These are phyloP conservation scores for Etheostoma perlongum DNA, from an alignment of 2,797 vertebrate genomes.

Conservation along the genomic window DNA sequence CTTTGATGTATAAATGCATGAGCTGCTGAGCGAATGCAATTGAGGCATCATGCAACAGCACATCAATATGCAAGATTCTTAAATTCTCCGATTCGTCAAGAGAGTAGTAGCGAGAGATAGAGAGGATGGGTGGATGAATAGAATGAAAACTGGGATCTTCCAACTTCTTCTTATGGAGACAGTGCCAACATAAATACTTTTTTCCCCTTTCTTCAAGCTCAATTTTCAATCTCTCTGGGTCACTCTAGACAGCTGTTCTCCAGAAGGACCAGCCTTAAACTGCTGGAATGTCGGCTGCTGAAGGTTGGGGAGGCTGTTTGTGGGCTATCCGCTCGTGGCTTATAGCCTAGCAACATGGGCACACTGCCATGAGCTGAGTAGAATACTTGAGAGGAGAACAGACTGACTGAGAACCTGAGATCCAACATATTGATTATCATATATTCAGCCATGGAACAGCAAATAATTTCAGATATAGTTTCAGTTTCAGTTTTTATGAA, in stretches of 20 bases:
- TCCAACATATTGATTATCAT: slow-evolving; percentile 65
- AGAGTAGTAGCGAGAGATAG: slow-evolving; percentile 32
- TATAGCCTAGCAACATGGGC: slow-evolving; percentile 63
- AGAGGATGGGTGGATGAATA: slow-evolving; percentile 17
- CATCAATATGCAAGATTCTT: slow-evolving; percentile 77
- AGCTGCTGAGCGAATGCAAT: slow-evolving; percentile 52
- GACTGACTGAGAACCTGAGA: slow-evolving; percentile 56
- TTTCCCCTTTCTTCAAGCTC: slow-evolving; percentile 80
- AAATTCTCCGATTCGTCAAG: slow-evolving; percentile 72
- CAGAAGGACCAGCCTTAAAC: slow-evolving; percentile 63
- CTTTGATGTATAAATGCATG: slow-evolving; percentile 81
- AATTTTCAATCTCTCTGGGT: slow-evolving; percentile 78
- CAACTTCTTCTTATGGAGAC: slow-evolving; percentile 73
- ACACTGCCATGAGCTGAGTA: slow-evolving; percentile 53
- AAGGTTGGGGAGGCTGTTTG: slow-evolving; percentile 55
- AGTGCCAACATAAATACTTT: slow-evolving; percentile 75
- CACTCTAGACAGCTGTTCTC: slow-evolving; percentile 84
- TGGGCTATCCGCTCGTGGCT: slow-evolving; percentile 41
- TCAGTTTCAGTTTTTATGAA: slow-evolving; percentile 44
- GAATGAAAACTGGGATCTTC: slow-evolving; percentile 51
- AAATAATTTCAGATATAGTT: slow-evolving; percentile 15
- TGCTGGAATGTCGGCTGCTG: slow-evolving; percentile 56
- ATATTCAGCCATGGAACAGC: slow-evolving; percentile 30
- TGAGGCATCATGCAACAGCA: slow-evolving; percentile 36
- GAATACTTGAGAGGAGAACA: slow-evolving; percentile 50